phyloP scores from a whole-genome alignment of 2,888 invertebrate species.

The Nymphalis urticae region DNA sequence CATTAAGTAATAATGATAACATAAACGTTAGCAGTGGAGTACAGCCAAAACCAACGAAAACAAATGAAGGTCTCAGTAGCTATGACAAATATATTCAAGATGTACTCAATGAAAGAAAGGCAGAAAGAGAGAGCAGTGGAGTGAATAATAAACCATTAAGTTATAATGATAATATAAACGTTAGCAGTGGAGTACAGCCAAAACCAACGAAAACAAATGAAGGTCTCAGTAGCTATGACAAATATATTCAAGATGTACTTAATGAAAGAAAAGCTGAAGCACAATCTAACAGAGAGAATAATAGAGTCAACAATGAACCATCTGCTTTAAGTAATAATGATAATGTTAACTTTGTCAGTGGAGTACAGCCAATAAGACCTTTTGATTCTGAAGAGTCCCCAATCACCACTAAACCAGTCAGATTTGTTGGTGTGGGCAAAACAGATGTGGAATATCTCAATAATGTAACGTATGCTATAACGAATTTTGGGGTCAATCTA shows the following conservation, averaged over 20 bases:
- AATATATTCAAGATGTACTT: conserved; percentile 25
- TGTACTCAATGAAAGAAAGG: conserved; percentile 16
- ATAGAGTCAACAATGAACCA: neutral
- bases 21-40: conserved; percentile 18
- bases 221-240: conserved; percentile 16
- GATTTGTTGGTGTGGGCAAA: conserved; percentile 32
- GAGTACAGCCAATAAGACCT: conserved; percentile 1
- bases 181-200: conserved; percentile 10
- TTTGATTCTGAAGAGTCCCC: conserved; percentile 21
- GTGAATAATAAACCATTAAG: neutral
- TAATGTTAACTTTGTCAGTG: conserved; percentile 20
- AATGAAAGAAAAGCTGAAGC: conserved; percentile 12
- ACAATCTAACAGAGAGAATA: neutral
- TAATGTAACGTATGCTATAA: conserved; percentile 50
- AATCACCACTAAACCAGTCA: conserved; percentile 28
- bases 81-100: conserved; percentile 29
- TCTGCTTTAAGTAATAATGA: conserved; percentile 11
- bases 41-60: neutral
- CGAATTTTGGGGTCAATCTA: conserved; percentile 58
- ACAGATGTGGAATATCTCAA: conserved; percentile 39
- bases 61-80: neutral
- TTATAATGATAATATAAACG: too few relatives aligned
- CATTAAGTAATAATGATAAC: conserved; percentile 20
- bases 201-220: neutral
- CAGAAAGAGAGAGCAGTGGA: conserved; percentile 4